phyloP scores from a whole-genome alignment of 2,113 vertebrate genomes.

The Ciconia boyciana region DNA sequence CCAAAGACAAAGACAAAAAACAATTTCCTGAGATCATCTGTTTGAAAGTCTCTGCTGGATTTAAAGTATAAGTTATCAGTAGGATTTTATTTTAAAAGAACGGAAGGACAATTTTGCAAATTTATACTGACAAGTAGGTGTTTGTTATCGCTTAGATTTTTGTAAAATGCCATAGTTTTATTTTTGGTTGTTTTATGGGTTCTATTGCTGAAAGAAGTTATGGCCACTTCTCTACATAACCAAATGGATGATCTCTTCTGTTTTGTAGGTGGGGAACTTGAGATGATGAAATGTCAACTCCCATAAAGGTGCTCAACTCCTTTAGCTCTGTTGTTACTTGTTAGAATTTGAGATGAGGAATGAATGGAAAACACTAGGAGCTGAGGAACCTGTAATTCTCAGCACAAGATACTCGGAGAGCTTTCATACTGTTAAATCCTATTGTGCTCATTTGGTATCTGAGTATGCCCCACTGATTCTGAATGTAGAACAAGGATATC shows the following conservation, averaged over 20 bases:
- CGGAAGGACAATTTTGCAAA: conserved; percentile 50
- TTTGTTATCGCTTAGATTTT: conserved; percentile 40
- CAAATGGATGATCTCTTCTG: neutral
- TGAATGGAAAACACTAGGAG: neutral
- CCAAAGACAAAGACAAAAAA: neutral
- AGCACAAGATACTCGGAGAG: neutral
- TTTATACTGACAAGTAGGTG: conserved; percentile 59
- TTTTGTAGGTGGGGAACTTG: neutral
- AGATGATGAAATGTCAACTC: neutral
- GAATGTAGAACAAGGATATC: neutral
- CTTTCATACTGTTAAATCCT: neutral
- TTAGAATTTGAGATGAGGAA: neutral
- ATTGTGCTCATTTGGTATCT: neutral
- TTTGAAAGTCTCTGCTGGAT: neutral
- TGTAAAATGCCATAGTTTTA: conserved; percentile 41
- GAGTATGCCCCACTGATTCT: neutral
- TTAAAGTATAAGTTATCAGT: neutral
- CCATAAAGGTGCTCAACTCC: neutral
- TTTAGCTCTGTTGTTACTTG: neutral
- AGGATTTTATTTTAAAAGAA: conserved; percentile 51
- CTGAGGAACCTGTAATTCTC: neutral
- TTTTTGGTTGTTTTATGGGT: conserved; percentile 20
- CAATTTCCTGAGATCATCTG: neutral
- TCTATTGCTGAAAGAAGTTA: neutral
- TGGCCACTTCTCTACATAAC: neutral